phyloP scores from a whole-genome alignment of 2,888 invertebrate species.

The Hirtodrosophila confusa region DNA sequence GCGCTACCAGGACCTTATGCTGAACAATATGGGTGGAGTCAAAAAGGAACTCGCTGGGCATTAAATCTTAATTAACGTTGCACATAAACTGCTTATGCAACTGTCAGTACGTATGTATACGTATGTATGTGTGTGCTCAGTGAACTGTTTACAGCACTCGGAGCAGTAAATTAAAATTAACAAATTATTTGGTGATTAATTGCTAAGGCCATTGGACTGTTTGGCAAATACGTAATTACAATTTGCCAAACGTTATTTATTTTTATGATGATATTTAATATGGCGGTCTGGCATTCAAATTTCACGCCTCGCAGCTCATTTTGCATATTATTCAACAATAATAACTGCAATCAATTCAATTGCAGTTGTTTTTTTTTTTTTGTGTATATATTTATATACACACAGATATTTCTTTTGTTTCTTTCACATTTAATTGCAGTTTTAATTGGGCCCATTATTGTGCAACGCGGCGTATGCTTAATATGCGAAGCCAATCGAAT shows the following conservation, averaged over 20 bases:
- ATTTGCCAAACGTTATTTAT: constrained; percentile 48
- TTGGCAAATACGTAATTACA: constrained; percentile 28
- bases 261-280: constrained; percentile 22
- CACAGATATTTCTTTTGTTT: not conserved
- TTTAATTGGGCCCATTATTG: constrained; percentile 56
- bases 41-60: constrained; percentile 34
- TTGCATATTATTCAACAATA: constrained; percentile 37
- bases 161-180: constrained; percentile 74
- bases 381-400: too few species aligned
- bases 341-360: constrained; percentile 57
- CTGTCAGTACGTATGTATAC: constrained; percentile 27
- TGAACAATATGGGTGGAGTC: constrained; percentile 35
- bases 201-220: constrained; percentile 30
- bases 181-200: constrained; percentile 79
- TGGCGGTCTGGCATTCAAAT: constrained; percentile 26
- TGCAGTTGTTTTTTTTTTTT: constrained; percentile 26
- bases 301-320: constrained; percentile 28
- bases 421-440: constrained; percentile 52
- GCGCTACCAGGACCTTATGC: constrained; percentile 11
- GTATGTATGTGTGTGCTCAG: constrained; percentile 25
- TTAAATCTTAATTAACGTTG: constrained; percentile 78
- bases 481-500: constrained; percentile 16
- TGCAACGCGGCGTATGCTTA: constrained; percentile 43
- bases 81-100: constrained; percentile 45
- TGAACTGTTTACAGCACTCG: constrained; percentile 52